Evolutionary conservation across 1,140 invertebrate genomes (phyloP), one percentile per base, ranked within the genome.

Genomic region (Atta colombica): DNA sequence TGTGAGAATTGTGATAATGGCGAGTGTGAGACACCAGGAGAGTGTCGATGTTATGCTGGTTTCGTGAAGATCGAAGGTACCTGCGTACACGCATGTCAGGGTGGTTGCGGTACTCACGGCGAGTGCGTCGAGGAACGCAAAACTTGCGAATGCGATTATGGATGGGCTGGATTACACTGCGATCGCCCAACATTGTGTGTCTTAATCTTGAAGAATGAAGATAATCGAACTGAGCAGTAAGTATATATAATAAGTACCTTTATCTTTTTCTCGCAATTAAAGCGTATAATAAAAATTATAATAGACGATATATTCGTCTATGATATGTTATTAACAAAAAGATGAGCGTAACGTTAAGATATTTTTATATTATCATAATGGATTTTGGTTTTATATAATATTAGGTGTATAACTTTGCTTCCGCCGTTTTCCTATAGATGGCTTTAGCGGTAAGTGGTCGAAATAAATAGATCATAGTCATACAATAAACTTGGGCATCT

Each of bases 1-100:
- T 94, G 93, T 84, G 21, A 75, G 0, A 75, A 69, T 8, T 95
- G 94, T 58, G 58, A 60, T 0, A 91, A 94, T 66, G 92, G 92
- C 0, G 69, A 71, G 3, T 95, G 94, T 66, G 39, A 91, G 0
- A 90, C 89, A 1, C 93, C 94, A 0, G 65, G 90, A 7, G 75
- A 85, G 0, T 95, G 94, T 68, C 63, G 58, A 3, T 95, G 94
- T 84, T 18, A 90, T 51, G 49, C 55, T 0, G 78, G 87, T 21
- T 94, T 89, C 63, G 10, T 89, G 14, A 77, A 63, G 18, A 21
- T 82, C 53, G 4, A 60, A 12, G 69, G 12, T 10, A 89, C 68
- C 14, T 94, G 93, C 55, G 66, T 87, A 10, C 82, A 51, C 53
- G 69, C 66, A 0, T 94, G 93, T 21, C 71, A 60, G 0, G 6